These are phyloP conservation scores for Leptoclinus maculatus DNA, from an alignment of 2,797 vertebrate species.

Conservation along the genomic window DNA sequence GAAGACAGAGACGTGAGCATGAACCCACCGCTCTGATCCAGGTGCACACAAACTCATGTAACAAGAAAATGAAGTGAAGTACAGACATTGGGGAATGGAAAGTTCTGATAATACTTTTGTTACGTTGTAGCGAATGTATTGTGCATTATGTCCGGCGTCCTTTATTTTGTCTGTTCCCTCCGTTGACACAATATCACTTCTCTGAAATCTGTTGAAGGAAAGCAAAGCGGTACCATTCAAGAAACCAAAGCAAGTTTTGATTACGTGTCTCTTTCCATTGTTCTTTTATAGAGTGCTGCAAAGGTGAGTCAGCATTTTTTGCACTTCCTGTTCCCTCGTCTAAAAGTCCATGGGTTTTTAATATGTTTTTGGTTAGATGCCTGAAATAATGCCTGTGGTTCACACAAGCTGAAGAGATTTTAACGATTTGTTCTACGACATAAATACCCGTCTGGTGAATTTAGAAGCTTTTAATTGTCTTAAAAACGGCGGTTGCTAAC, in stretches of 20 bases:
- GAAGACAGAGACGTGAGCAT: neutral
- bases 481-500: neutral
- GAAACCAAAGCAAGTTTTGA: constrained; percentile 20
- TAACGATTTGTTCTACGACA: neutral
- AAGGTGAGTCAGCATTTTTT: neutral
- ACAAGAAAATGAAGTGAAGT: neutral
- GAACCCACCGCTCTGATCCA: neutral
- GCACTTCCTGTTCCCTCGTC: neutral
- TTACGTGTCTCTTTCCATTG: neutral
- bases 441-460: too few species aligned
- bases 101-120: neutral
- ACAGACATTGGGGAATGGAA: neutral
- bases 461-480: neutral
- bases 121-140: neutral
- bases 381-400: neutral
- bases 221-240: neutral
- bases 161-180: constrained; percentile 23
- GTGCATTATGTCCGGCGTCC: neutral
- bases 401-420: neutral
- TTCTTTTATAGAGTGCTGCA: neutral
- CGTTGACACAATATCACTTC: neutral
- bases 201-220: neutral
- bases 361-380: neutral
- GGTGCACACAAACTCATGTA: neutral
- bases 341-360: neutral